A percentile compares a stretch with the other conserved stretches of the same genome.
phyloP scores from a whole-genome alignment of 2,888 invertebrate species.

The Steinernema scapterisci region DNA sequence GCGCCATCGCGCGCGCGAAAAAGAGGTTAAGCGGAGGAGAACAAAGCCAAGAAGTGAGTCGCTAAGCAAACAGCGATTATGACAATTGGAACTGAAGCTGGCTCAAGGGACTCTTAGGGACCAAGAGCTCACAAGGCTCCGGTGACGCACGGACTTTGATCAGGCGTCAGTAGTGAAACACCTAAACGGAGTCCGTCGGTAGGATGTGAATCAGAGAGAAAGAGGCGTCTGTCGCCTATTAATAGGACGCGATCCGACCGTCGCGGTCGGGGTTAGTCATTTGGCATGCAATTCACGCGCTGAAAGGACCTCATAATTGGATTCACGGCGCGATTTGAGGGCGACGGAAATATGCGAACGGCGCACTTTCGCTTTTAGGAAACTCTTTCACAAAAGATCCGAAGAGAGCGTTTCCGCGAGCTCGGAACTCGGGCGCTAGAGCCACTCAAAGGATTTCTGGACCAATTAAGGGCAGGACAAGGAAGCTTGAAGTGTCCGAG shows the following conservation, averaged over 20 bases:
- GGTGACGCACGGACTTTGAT: neutral
- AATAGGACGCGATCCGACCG: too few relatives aligned
- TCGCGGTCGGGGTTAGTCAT: neutral
- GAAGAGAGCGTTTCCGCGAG: too few relatives aligned
- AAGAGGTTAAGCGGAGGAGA: neutral
- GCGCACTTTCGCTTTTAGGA: neutral
- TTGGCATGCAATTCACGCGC: neutral
- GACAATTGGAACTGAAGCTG: conserved; percentile 4
- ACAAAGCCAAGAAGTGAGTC: neutral
- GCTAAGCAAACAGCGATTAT: conserved; percentile 21
- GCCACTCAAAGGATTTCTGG: neutral
- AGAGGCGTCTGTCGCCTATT: too few relatives aligned
- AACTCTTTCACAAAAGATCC: too few relatives aligned
- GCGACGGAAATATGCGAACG: neutral
- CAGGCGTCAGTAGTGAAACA: neutral
- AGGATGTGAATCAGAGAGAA: too few relatives aligned
- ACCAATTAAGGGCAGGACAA: neutral
- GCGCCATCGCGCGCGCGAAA: neutral
- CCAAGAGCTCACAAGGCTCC: too few relatives aligned
- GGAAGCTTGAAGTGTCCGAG: too few relatives aligned
- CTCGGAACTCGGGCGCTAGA: neutral
- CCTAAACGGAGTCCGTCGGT: neutral
- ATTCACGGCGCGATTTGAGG: neutral
- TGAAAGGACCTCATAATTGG: neutral
- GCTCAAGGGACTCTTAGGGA: neutral